phyloP scores from a whole-genome alignment of 2,888 invertebrate species.

The Caradrina kadenii region DNA sequence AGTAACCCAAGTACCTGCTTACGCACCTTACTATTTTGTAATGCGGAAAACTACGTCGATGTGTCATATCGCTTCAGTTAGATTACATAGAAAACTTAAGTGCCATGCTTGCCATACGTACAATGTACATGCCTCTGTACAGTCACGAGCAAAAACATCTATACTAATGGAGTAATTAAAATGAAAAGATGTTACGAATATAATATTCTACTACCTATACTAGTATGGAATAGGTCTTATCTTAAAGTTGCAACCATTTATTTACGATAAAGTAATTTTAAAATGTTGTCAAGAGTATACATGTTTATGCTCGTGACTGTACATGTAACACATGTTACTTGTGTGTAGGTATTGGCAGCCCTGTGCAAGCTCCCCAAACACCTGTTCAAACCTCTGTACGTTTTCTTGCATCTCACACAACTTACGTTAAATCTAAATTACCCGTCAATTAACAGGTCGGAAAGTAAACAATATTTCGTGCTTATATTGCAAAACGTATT shows the following conservation, averaged over 20 bases:
- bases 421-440: constrained; percentile 31
- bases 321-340: neutral
- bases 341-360: neutral
- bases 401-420: constrained; percentile 18
- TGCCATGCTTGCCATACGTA: neutral
- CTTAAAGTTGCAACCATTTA: too few species aligned
- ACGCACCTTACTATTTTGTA: constrained; percentile 56
- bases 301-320: too few species aligned
- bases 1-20: constrained; percentile 51
- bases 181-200: too few species aligned
- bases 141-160: too few species aligned
- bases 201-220: too few species aligned
- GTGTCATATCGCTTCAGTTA: constrained; percentile 49
- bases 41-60: constrained; percentile 69
- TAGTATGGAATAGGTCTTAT: too few species aligned
- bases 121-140: neutral
- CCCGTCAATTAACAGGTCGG: constrained; percentile 28
- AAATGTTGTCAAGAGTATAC: too few species aligned
- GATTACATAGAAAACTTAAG: constrained; percentile 12
- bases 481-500: constrained; percentile 50
- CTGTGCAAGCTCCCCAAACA: constrained; percentile 13
- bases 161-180: too few species aligned
- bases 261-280: too few species aligned
- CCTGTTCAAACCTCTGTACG: constrained; percentile 26
- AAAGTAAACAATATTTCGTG: constrained; percentile 38